Conservation (phyloP, 37 sponge, comb jelly and placozoan genomes). For the Tethya wilhelma region DNA sequence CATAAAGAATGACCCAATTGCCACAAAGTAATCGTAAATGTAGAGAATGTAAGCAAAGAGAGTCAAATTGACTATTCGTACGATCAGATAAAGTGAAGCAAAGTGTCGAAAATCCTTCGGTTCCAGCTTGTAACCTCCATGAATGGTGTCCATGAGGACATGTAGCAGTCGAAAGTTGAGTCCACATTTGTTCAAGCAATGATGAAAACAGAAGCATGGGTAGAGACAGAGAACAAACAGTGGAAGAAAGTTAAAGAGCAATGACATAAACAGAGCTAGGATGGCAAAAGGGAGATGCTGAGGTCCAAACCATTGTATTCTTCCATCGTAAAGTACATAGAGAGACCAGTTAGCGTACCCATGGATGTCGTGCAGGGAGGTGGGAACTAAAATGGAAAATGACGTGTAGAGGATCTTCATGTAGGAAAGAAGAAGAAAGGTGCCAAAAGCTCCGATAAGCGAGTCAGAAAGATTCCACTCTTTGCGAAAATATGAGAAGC, state of each 20-base stretch:
- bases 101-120: conserved; percentile 5
- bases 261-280: neutral
- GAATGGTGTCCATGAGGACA: conserved; percentile 14
- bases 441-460: conserved; percentile 2
- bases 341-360: no score
- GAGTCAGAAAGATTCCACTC: neutral
- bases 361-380: no score
- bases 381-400: no score
- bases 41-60: no score
- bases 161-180: neutral
- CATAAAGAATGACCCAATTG: no score
- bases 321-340: neutral
- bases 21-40: no score
- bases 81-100: conserved; percentile 5
- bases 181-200: neutral
- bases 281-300: conserved; percentile 22
- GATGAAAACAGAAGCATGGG: conserved; percentile 12
- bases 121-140: conserved; percentile 10
- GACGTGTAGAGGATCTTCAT: neutral
- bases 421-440: conserved; percentile 12
- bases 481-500: neutral
- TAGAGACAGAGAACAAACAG: conserved; percentile 13
- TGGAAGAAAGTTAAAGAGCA: neutral
- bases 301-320: neutral
- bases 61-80: neutral